Conservation (phyloP, 2,797 vertebrate species). For the Pagetopsis macropterus region DNA sequence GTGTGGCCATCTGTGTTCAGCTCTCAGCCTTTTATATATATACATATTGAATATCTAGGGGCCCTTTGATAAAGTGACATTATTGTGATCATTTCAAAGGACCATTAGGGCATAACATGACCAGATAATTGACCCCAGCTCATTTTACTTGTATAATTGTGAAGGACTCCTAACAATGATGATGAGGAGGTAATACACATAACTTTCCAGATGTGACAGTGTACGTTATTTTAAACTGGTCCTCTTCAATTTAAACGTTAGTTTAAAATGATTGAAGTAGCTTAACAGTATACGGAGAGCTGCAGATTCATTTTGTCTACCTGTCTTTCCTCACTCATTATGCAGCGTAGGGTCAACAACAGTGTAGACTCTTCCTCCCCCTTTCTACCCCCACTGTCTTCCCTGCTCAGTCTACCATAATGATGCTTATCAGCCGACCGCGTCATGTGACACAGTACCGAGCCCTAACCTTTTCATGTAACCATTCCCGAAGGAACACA, state of each 20-base stretch:
- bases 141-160: background rate
- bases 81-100: background rate
- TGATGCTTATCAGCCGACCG: conserved; percentile 47
- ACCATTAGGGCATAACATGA: background rate
- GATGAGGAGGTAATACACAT: background rate
- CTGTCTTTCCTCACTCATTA: background rate
- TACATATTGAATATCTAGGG: too few relatives aligned
- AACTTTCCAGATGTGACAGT: background rate
- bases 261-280: background rate
- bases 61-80: background rate
- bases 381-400: conserved; percentile 25
- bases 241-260: background rate
- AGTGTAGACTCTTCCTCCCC: conserved; percentile 10
- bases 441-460: conserved; percentile 42
- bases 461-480: conserved; percentile 53
- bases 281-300: background rate
- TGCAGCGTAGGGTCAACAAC: conserved; percentile 17
- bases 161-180: background rate
- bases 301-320: background rate
- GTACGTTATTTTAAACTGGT: background rate
- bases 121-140: background rate
- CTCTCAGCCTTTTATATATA: background rate
- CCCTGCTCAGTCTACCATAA: conserved; percentile 46
- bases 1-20: conserved; percentile 24
- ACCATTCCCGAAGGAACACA: conserved; percentile 43